These are phyloP conservation scores for Rotaria sp. DNA, from an alignment of 2,888 invertebrate genomes.

Conservation along the genomic window DNA sequence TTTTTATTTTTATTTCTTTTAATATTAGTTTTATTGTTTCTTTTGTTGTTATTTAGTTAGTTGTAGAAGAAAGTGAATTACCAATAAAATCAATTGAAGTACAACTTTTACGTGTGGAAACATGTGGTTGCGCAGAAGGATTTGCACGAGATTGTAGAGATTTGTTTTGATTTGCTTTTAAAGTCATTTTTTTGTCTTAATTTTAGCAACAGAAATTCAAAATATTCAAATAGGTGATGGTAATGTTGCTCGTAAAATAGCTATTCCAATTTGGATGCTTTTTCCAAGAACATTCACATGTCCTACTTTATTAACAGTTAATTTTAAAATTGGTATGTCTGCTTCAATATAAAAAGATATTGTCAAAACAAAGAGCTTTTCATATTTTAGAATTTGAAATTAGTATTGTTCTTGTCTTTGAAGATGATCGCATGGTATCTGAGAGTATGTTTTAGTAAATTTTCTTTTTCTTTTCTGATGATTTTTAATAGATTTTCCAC, in stretches of 20 bases:
- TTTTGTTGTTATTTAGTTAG: slow-evolving; percentile 58
- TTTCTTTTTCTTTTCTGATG: neutral
- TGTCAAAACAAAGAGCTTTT: neutral
- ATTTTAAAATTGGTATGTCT: slow-evolving; percentile 81
- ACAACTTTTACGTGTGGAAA: slow-evolving; percentile 86
- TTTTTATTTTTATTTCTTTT: slow-evolving; percentile 33
- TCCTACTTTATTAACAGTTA: slow-evolving; percentile 77
- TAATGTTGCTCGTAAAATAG: slow-evolving; percentile 71
- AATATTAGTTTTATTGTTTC: slow-evolving; percentile 9
- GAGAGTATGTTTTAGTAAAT: slow-evolving; percentile 61
- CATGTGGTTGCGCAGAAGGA: slow-evolving; percentile 71
- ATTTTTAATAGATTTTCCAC: neutral
- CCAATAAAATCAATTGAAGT: slow-evolving; percentile 84
- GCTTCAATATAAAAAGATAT: neutral
- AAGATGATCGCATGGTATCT: slow-evolving; percentile 82
- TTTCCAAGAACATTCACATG: slow-evolving; percentile 89
- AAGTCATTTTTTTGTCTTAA: slow-evolving; percentile 29
- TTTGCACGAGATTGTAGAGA: slow-evolving; percentile 75
- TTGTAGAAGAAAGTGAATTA: slow-evolving; percentile 72
- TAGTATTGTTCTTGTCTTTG: slow-evolving; percentile 81
- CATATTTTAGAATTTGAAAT: slow-evolving; percentile 79
- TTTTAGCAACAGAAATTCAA: slow-evolving; percentile 85
- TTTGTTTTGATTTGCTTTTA: neutral
- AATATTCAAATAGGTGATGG: slow-evolving; percentile 94
- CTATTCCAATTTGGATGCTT: slow-evolving; percentile 86